Evolutionary conservation across 1,140 invertebrate species (phyloP).

Genomic region (Drosophila sp.): DNA sequence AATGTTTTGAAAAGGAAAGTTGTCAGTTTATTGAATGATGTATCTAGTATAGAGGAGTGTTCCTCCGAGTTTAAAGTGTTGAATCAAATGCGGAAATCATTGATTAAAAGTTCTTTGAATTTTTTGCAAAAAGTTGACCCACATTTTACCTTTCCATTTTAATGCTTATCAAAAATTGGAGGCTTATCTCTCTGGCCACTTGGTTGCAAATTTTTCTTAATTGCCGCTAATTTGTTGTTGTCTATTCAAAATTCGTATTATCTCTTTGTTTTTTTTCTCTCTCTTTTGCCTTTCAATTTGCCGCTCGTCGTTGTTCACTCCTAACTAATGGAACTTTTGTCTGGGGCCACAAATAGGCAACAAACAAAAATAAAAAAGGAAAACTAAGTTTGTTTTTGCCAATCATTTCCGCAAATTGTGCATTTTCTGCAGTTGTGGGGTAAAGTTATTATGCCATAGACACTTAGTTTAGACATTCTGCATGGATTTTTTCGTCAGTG

Average conservation of each 20-base stretch:
- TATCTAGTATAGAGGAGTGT: background rate
- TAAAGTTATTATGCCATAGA: slow-evolving; percentile 5
- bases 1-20: slow-evolving; percentile 17
- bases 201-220: slow-evolving; percentile 68
- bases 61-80: background rate
- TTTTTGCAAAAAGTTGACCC: slow-evolving; percentile 10
- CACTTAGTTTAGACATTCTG: slow-evolving; percentile 9
- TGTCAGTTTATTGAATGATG: slow-evolving; percentile 5
- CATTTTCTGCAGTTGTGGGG: background rate
- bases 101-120: slow-evolving; percentile 1
- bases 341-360: background rate
- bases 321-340: slow-evolving; percentile 11
- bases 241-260: slow-evolving; percentile 19
- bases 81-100: background rate
- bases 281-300: slow-evolving; percentile 45
- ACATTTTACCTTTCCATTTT: slow-evolving; percentile 40
- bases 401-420: slow-evolving; percentile 7
- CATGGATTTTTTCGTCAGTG: background rate
- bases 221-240: slow-evolving; percentile 64
- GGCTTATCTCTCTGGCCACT: slow-evolving; percentile 49
- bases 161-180: slow-evolving; percentile 59
- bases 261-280: slow-evolving; percentile 40
- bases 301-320: background rate
- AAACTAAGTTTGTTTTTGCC: slow-evolving; percentile 2
- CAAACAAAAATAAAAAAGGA: background rate